These are phyloP conservation scores for Metopolophium dirhodum DNA, from an alignment of 1,140 invertebrate species.

Conservation along the genomic window DNA sequence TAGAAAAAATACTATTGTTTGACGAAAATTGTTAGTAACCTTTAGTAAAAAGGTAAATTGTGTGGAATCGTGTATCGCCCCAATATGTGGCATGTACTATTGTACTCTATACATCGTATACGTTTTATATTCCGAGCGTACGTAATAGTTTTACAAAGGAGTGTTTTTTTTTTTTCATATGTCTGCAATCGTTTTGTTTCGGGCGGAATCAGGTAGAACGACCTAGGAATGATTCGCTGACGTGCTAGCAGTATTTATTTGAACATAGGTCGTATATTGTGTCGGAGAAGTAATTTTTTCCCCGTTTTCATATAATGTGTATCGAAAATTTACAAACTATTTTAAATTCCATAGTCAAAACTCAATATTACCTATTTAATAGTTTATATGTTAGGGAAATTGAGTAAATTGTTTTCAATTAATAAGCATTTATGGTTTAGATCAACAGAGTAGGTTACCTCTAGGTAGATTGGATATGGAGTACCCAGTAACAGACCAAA, in stretches of 20 bases:
- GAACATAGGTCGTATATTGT: background rate
- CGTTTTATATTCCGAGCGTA: background rate
- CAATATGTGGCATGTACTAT: background rate
- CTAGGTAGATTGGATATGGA: too few species aligned
- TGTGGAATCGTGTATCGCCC: background rate
- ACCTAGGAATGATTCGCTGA: background rate
- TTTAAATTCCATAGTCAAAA: background rate
- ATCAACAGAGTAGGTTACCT: background rate
- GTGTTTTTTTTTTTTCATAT: background rate
- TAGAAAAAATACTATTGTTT: background rate
- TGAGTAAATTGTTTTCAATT: background rate
- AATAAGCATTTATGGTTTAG: background rate
- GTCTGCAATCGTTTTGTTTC: background rate
- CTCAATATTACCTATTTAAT: background rate
- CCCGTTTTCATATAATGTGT: background rate
- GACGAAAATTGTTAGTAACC: background rate
- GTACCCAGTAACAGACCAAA: background rate
- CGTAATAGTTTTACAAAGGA: slow-evolving; percentile 6
- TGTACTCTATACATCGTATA: background rate
- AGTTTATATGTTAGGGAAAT: background rate
- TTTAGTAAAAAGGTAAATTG: background rate
- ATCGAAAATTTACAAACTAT: background rate
- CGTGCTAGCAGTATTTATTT: background rate
- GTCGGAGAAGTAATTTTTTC: background rate
- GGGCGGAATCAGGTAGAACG: background rate